Conservation (phyloP, 2,888 invertebrate genomes). For the Drosophila kambysellisi region DNA sequence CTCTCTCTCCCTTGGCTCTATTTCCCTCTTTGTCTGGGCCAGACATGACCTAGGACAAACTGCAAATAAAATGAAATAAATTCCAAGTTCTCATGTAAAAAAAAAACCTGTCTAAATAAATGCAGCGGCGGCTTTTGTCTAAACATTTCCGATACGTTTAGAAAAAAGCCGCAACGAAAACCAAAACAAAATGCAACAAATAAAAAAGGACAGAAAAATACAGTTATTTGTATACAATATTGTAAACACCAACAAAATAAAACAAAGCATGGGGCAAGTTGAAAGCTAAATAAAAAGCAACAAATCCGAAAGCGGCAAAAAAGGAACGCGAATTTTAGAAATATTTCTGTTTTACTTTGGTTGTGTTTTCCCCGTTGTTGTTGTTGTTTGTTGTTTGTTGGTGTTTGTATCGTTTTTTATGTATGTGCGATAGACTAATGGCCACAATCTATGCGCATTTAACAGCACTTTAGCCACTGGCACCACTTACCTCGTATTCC, state of each 20-base stretch:
- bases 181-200: constrained; percentile 40
- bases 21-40: constrained; percentile 11
- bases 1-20: neutral
- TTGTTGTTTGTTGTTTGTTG: constrained; percentile 10
- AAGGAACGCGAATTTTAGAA: constrained; percentile 75
- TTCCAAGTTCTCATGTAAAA: constrained; percentile 11
- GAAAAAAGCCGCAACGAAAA: constrained; percentile 32
- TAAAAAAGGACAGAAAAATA: constrained; percentile 27
- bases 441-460: constrained; percentile 49
- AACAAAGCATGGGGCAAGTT: constrained; percentile 20
- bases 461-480: constrained; percentile 48
- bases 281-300: constrained; percentile 48
- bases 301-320: constrained; percentile 49
- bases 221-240: constrained; percentile 52
- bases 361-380: constrained; percentile 17
- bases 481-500: constrained; percentile 84
- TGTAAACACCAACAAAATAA: constrained; percentile 26
- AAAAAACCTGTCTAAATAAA: constrained; percentile 52
- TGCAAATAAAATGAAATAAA: constrained; percentile 65
- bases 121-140: constrained; percentile 57
- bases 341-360: constrained; percentile 46
- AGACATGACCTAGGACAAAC: constrained; percentile 77
- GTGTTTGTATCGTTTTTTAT: constrained; percentile 27
- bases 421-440: constrained; percentile 52
- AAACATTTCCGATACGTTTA: constrained; percentile 73